Evolutionary conservation across 2,888 invertebrate genomes (phyloP).

Genomic region (Suillia variegata): DNA sequence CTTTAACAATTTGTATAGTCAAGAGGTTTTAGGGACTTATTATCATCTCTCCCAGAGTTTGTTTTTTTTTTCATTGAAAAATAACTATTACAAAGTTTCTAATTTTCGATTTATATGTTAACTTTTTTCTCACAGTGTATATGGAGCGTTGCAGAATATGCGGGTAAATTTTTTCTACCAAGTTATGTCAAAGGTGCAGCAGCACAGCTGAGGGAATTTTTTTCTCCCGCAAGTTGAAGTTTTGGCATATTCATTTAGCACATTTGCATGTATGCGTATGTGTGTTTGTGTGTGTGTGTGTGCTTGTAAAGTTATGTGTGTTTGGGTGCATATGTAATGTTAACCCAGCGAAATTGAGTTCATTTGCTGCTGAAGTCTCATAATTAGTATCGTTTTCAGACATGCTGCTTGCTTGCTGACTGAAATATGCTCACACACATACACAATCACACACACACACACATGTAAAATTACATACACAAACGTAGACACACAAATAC

Average conservation of each 20-base stretch:
- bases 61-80: too few relatives aligned
- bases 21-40: too few relatives aligned
- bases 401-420: constrained; percentile 18
- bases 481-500: constrained; percentile 1
- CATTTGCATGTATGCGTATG: not conserved
- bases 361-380: constrained; percentile 51
- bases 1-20: too few relatives aligned
- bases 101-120: too few relatives aligned
- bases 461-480: constrained; percentile 13
- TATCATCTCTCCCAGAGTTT: too few relatives aligned
- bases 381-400: constrained; percentile 56
- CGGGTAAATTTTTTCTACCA: not conserved
- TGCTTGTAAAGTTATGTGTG: not conserved
- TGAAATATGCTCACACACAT: constrained; percentile 17
- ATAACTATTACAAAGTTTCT: too few relatives aligned
- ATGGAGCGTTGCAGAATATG: not conserved
- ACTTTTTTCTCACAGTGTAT: too few relatives aligned
- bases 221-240: not conserved
- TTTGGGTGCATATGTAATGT: not conserved
- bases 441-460: constrained; percentile 19
- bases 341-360: constrained; percentile 44
- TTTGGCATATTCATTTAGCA: constrained; percentile 1
- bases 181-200: not conserved
- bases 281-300: not conserved
- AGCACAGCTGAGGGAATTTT: not conserved